Conservation (phyloP, 2,113 vertebrate species). For the Taxidea taxus region DNA sequence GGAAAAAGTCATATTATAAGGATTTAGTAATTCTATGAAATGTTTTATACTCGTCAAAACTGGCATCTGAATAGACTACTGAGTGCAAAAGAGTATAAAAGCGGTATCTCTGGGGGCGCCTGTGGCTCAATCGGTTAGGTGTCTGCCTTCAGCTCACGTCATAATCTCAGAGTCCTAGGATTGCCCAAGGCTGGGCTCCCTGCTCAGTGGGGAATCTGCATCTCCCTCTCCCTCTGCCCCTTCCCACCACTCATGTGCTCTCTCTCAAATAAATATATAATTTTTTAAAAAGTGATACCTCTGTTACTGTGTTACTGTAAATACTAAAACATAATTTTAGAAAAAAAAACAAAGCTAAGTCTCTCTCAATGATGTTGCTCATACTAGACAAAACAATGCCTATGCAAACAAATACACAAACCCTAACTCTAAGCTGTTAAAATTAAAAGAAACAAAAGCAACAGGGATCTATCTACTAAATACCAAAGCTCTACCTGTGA, state of each 20-base stretch:
- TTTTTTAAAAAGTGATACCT: neutral
- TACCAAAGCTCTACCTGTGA: neutral
- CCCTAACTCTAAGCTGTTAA: neutral
- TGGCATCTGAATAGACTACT: neutral
- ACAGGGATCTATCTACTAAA: neutral
- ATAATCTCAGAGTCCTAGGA: neutral
- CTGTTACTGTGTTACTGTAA: neutral
- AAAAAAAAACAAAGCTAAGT: slow-evolving; percentile 43
- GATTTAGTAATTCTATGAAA: slow-evolving; percentile 2
- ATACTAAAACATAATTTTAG: slow-evolving; percentile 17
- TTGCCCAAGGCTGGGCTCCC: neutral
- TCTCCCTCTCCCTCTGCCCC: neutral
- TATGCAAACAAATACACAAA: neutral
- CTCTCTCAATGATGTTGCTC: neutral
- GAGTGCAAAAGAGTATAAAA: neutral
- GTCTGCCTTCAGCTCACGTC: neutral
- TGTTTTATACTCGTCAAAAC: neutral
- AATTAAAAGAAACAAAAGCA: slow-evolving; percentile 23
- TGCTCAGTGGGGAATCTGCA: neutral
- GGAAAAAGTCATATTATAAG: neutral
- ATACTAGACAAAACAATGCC: neutral
- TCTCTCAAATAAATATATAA: too few relatives aligned
- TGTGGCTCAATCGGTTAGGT: neutral
- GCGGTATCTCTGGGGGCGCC: neutral
- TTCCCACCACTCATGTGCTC: neutral